Base-by-base conservation (phyloP, 2,888 invertebrate genomes). In the Alentia gelatinosa region DNA sequence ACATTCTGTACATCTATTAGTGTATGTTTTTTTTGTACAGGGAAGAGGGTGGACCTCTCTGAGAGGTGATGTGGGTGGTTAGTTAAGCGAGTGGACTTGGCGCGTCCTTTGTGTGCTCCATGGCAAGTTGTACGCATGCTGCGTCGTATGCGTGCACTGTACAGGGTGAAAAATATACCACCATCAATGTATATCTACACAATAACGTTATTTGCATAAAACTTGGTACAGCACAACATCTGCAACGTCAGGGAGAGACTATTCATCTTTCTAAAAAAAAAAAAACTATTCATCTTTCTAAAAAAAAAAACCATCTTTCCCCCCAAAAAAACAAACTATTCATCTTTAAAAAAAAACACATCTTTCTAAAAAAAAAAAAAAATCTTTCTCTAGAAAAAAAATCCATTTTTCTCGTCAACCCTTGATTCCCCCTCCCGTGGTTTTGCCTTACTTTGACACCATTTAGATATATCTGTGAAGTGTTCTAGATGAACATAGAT, bases 1-100 rank as follows among this genome's bases (percentile, higher is more conserved):
- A n/a, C n/a, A n/a, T n/a, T 37, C 79, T 79, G 79, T 79, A 79
- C 79, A 79, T 35, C 79, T 79, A 79, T 35, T 37, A 39, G n/a
- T n/a, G n/a, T n/a, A n/a, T n/a, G n/a, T n/a, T n/a, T n/a, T n/a
- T 39, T 79, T 79, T 79, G 79, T 79, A 79, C 79, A 79, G 79
- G 79, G 79, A 39, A 37, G 19, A 35, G 23, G n/a, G 19, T 23
- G n/a, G 4, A 19, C 79, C 23, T 39, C 79, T 79, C 37, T 68
- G 37, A 35, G 79, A 37, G 37, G 35, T n/a, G n/a, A 68, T 56
- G 23, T 12, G 30, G 12, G 15, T 26, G 33, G 30, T 74, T 74
- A 74, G 26, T 74, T 33, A 12, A 74, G 74, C 74, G 7, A 19
- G 79, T 19, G 37, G 79, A 79, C 79, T 39, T 23, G 39, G 79